Evolutionary conservation across 1,140 invertebrate species (phyloP).

Genomic region (Metopolophium dirhodum): DNA sequence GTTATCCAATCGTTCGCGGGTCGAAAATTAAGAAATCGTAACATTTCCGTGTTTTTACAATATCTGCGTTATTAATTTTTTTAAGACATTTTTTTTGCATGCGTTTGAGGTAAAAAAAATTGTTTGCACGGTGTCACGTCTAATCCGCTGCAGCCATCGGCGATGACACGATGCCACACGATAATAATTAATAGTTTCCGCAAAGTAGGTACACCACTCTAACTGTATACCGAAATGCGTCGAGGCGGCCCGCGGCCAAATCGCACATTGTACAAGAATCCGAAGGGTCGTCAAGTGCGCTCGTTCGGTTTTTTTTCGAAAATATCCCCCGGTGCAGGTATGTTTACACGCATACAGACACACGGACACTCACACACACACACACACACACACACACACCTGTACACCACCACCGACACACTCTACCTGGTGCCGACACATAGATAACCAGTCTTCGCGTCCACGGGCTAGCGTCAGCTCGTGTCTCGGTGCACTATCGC

Average conservation of each 20-base stretch:
- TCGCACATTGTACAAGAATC: neutral
- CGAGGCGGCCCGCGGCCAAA: neutral
- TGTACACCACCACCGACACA: neutral
- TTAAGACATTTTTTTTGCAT: no score
- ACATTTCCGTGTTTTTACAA: no score
- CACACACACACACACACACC: neutral
- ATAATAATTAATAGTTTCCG: neutral
- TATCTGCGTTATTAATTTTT: no score
- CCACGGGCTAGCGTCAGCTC: constrained; percentile 23
- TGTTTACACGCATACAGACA: neutral
- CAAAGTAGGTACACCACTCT: neutral
- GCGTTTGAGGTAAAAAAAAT: no score
- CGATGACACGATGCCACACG: no score
- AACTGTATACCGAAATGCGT: neutral
- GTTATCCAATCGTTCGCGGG: neutral
- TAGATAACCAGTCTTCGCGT: constrained; percentile 41
- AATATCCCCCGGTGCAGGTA: neutral
- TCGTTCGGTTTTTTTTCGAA: neutral
- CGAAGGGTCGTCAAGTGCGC: constrained; percentile 20
- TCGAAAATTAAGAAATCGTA: neutral
- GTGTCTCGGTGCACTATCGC: neutral
- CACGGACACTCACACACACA: neutral
- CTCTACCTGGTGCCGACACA: constrained; percentile 6
- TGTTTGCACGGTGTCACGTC: neutral
- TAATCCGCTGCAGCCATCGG: neutral